phyloP scores from a whole-genome alignment of 2,888 invertebrate species.

The Thelaira solivaga region DNA sequence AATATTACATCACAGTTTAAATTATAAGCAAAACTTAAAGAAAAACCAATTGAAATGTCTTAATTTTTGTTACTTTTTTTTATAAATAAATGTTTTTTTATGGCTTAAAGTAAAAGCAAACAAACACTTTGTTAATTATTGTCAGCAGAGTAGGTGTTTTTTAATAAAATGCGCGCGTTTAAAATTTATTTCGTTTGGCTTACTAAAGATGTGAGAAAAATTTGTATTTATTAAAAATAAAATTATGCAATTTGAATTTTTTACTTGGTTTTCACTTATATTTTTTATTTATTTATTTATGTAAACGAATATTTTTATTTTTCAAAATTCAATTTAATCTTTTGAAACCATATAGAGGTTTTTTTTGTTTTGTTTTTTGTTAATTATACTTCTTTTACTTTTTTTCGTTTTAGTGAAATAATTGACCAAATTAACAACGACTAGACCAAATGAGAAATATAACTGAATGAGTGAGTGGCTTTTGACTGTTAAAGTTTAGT shows the following conservation, averaged over 20 bases:
- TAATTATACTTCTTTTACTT: not conserved
- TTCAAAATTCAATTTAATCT: not conserved
- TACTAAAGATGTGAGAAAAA: not conserved
- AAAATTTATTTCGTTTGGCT: not conserved
- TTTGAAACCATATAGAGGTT: not conserved
- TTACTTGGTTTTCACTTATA: no score
- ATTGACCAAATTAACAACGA: slow-evolving; percentile 31
- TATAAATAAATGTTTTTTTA: no score
- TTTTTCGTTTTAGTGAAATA: not conserved
- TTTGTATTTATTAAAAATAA: not conserved
- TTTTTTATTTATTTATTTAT: not conserved
- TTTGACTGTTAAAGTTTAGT: slow-evolving; percentile 49
- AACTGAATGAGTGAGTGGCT: slow-evolving; percentile 47
- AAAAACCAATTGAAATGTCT: not conserved
- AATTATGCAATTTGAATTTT: slow-evolving; percentile 18
- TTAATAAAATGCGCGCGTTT: slow-evolving; percentile 15
- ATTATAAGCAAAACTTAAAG: not conserved
- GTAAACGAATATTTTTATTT: not conserved
- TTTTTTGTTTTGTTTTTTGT: not conserved
- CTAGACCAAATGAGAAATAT: slow-evolving; percentile 51
- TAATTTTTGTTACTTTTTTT: not conserved
- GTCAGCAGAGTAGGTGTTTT: not conserved
- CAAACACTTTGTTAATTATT: not conserved
- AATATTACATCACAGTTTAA: slow-evolving; percentile 53
- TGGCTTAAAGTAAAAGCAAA: not conserved